Percentiles rank a stretch among this genome's conserved stretches.
Evolutionary conservation across 1,140 invertebrate species (phyloP).

Genomic region (Galendromus occidentalis): DNA sequence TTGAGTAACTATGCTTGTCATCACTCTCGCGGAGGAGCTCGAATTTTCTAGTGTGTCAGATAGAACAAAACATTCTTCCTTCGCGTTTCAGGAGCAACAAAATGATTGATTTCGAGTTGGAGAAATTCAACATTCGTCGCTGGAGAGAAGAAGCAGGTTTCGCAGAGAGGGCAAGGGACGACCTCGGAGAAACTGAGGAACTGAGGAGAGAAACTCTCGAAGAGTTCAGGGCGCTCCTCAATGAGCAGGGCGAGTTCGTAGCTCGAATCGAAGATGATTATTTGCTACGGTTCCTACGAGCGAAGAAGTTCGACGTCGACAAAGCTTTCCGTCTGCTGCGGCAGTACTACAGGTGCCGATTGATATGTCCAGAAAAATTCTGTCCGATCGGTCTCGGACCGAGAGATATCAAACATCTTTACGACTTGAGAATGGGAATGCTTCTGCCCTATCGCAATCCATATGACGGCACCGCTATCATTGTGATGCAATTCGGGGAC

Average conservation of each 20-base stretch:
- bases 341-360: slow-evolving; percentile 13
- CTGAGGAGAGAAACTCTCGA: background rate
- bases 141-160: background rate
- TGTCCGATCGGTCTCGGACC: slow-evolving; percentile 7
- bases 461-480: slow-evolving; percentile 4
- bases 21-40: too few species aligned
- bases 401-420: slow-evolving; percentile 11
- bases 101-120: background rate
- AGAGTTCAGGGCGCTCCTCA: slow-evolving; percentile 6
- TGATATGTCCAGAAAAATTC: slow-evolving; percentile 1
- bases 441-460: slow-evolving; percentile 7
- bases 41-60: too few species aligned
- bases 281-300: slow-evolving; percentile 12
- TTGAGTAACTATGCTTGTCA: too few species aligned
- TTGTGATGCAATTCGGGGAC: slow-evolving; percentile 12
- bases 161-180: slow-evolving; percentile 8
- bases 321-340: slow-evolving; percentile 8
- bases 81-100: background rate
- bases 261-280: slow-evolving; percentile 11
- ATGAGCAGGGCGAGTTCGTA: slow-evolving; percentile 13
- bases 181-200: slow-evolving; percentile 15
- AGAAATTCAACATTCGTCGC: background rate
- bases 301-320: slow-evolving; percentile 13
- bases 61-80: too few species aligned
- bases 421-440: background rate